Percentiles rank a stretch among this genome's conserved stretches.
These are phyloP conservation scores for Dicentrarchus labrax DNA, from an alignment of 2,113 vertebrate species.

Conservation along the genomic window DNA sequence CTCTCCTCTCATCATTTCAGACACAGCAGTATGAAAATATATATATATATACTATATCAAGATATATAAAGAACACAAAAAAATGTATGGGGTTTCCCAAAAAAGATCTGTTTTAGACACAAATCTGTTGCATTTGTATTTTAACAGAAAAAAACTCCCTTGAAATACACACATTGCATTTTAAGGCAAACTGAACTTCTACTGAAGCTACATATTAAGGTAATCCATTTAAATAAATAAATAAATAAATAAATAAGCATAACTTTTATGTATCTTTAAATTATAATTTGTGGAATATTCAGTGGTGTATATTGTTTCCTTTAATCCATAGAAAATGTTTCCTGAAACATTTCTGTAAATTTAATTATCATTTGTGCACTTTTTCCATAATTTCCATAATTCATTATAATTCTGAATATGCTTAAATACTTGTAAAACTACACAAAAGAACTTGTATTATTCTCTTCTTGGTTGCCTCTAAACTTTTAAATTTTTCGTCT, in stretches of 20 bases:
- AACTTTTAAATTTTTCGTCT: constrained; percentile 24
- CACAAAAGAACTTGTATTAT: constrained; percentile 10
- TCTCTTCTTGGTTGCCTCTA: not conserved
- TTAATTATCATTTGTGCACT: not conserved
- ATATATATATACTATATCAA: too few relatives aligned
- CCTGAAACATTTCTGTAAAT: constrained; percentile 1
- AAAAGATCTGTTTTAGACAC: not conserved
- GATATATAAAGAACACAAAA: not conserved
- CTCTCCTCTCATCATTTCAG: not conserved
- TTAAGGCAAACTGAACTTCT: not conserved
- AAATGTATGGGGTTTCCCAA: not conserved
- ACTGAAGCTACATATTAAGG: not conserved
- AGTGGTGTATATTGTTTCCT: not conserved
- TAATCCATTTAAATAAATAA: not conserved
- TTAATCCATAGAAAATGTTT: not conserved
- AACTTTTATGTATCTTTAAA: constrained; percentile 6
- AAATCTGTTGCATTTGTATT: not conserved
- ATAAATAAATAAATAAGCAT: not conserved
- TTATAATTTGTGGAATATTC: not conserved
- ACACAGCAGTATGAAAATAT: not conserved
- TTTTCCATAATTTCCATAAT: constrained; percentile 16
- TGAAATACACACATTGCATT: not conserved
- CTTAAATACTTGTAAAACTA: not conserved
- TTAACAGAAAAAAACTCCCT: not conserved
- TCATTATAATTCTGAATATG: not conserved